phyloP scores from a whole-genome alignment of 1,140 invertebrate genomes.

The Nasonia vitripennis region DNA sequence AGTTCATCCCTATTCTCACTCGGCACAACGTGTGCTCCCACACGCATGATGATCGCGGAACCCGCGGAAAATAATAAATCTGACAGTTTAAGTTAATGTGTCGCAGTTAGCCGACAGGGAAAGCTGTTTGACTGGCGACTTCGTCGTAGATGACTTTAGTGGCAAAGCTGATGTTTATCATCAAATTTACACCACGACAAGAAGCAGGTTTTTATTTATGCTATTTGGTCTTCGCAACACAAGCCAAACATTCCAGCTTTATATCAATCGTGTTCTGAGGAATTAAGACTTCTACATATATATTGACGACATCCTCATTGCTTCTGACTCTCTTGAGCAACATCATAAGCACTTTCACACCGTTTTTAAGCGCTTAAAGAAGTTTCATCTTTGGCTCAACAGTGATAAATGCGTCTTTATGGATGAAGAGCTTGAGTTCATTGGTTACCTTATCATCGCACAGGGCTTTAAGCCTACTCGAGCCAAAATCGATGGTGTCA shows the following conservation, averaged over 20 bases:
- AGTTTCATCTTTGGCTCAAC: neutral
- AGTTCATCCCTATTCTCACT: too few species aligned
- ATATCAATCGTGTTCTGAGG: neutral
- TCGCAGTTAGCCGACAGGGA: too few species aligned
- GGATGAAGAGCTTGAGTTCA: neutral
- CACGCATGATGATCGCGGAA: too few species aligned
- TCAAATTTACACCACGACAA: conserved; percentile 20
- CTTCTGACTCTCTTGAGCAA: neutral
- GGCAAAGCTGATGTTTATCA: neutral
- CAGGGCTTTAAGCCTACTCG: neutral
- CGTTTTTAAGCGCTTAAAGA: neutral
- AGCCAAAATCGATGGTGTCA: neutral
- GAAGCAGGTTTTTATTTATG: neutral
- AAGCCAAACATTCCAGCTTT: conserved; percentile 25
- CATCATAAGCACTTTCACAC: conserved; percentile 3
- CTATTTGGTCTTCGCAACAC: conserved; percentile 15
- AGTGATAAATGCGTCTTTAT: neutral
- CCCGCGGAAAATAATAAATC: too few species aligned
- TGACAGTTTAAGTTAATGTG: too few species aligned
- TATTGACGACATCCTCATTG: conserved; percentile 29
- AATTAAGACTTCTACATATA: conserved; percentile 17
- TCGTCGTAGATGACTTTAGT: neutral
- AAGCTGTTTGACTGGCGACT: too few species aligned
- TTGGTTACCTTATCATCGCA: neutral
- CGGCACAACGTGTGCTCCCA: too few species aligned